phyloP scores from a whole-genome alignment of 2,888 invertebrate species.

The Stratiomys singularior region DNA sequence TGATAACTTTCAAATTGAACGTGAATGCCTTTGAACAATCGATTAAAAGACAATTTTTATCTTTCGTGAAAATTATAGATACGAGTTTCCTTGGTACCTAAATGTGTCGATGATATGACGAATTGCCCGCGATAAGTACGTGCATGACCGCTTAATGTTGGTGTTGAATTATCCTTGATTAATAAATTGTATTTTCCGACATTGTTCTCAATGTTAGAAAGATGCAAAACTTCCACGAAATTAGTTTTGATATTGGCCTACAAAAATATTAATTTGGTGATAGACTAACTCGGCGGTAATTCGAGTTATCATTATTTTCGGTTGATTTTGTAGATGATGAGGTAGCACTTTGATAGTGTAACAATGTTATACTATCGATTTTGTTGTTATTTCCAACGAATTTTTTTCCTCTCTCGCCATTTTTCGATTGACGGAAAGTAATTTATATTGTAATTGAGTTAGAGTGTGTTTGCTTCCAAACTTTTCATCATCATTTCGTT shows the following conservation, averaged over 20 bases:
- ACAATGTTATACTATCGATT: background rate
- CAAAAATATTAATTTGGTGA: background rate
- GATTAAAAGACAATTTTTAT: constrained; percentile 33
- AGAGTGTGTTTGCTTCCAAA: background rate
- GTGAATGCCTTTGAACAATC: constrained; percentile 2
- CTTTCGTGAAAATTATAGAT: background rate
- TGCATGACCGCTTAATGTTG: background rate
- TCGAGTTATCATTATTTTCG: background rate
- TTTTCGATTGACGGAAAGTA: constrained; percentile 10
- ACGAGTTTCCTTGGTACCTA: constrained; percentile 11
- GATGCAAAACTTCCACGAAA: background rate
- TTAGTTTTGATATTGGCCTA: constrained; percentile 7
- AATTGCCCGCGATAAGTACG: constrained; percentile 24
- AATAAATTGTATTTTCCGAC: background rate
- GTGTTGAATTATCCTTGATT: background rate
- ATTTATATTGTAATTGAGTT: background rate
- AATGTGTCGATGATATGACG: constrained; percentile 1
- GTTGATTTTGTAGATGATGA: background rate
- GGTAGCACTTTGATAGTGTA: background rate
- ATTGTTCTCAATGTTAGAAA: background rate
- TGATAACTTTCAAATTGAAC: background rate
- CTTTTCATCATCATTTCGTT: background rate
- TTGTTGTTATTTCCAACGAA: background rate
- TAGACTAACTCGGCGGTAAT: background rate
- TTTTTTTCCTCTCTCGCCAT: background rate